Evolutionary conservation across 2,113 vertebrate species (phyloP).

Genomic region (Zosterops hypoxanthus): DNA sequence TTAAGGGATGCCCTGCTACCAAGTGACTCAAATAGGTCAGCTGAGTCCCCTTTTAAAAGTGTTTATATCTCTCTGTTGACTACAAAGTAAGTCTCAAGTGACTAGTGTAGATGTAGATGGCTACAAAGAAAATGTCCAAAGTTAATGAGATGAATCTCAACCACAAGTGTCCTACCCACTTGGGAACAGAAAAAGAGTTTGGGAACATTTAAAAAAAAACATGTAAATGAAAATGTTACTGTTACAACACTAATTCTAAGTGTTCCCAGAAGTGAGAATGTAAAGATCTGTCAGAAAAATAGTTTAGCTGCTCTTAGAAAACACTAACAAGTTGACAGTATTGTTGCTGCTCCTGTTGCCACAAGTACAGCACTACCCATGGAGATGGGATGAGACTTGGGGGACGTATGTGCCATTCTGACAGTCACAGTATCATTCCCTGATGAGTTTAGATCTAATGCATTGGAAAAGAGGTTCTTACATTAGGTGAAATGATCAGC

Average conservation of each 20-base stretch:
- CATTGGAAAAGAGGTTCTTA: not conserved
- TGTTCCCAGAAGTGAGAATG: not conserved
- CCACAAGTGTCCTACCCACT: not conserved
- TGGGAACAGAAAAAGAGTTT: not conserved
- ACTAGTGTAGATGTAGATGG: not conserved
- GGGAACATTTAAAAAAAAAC: not conserved
- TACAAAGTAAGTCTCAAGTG: not conserved
- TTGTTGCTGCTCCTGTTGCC: not conserved
- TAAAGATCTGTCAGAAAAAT: not conserved
- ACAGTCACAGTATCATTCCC: not conserved
- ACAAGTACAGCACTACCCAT: fast-evolving
- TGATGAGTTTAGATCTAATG: not conserved
- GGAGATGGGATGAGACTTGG: not conserved
- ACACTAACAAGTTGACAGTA: not conserved
- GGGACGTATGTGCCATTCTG: not conserved
- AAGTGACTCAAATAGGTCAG: not conserved
- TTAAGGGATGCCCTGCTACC: not conserved
- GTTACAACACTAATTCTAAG: not conserved
- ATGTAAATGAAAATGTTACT: not conserved
- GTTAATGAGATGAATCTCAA: slow-evolving; percentile 4
- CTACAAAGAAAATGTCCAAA: not conserved
- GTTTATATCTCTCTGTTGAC: not conserved
- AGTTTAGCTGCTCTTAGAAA: not conserved
- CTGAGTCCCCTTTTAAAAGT: not conserved
- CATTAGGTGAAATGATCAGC: not conserved